phyloP scores from a whole-genome alignment of 2,888 invertebrate genomes.

The Neoaliturus tenellus region DNA sequence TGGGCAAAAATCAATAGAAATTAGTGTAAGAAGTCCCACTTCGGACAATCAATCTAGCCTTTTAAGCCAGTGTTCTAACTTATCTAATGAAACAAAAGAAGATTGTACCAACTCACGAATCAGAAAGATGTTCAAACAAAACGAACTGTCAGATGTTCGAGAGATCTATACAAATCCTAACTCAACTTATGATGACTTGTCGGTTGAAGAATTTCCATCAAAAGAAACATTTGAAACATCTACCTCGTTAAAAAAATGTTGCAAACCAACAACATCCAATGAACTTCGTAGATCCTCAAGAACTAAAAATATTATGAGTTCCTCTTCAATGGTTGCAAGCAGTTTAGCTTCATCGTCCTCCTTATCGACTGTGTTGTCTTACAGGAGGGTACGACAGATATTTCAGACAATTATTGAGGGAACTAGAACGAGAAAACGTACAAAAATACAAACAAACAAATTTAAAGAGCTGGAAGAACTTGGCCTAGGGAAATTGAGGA shows the following conservation, averaged over 20 bases:
- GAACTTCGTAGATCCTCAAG: not conserved
- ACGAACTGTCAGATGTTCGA: not conserved
- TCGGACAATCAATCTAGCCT: not conserved
- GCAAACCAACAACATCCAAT: too few species aligned
- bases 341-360: not conserved
- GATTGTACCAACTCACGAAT: not conserved
- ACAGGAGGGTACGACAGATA: constrained; percentile 2
- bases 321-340: not conserved
- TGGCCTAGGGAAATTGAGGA: constrained; percentile 6
- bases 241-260: too few species aligned
- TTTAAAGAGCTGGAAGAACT: constrained; percentile 43
- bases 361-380: not conserved
- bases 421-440: not conserved
- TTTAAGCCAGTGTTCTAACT: not conserved
- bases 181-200: not conserved
- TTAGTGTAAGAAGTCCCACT: not conserved
- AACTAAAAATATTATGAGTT: not conserved
- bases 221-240: too few species aligned
- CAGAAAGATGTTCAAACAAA: not conserved
- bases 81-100: not conserved
- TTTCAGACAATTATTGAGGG: constrained; percentile 31
- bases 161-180: not conserved
- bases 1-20: not conserved
- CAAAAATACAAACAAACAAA: not conserved
- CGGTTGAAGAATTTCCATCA: not conserved